Conservation (phyloP, 2,888 invertebrate species). For the Leptinotarsa tumamoca region DNA sequence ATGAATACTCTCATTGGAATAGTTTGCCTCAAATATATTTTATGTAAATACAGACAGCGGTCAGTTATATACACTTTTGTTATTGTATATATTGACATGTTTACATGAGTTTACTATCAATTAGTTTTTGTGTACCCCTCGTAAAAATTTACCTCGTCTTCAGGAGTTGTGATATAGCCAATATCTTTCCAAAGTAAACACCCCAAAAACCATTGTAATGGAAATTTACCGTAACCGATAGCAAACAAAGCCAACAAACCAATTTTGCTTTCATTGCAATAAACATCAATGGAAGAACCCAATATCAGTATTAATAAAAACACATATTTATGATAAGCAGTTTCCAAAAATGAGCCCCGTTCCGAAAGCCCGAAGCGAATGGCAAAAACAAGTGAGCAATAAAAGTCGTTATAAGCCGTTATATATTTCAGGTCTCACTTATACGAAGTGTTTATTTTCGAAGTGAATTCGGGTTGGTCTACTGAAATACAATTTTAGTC, state of each 20-base stretch:
- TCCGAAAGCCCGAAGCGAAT: conserved; percentile 41
- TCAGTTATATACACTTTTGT: no score
- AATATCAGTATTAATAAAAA: conserved; percentile 36
- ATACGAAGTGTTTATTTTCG: conserved; percentile 61
- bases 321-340: conserved; percentile 38
- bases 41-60: no score
- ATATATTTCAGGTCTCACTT: conserved; percentile 53
- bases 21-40: no score
- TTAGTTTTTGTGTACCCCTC: no score
- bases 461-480: conserved; percentile 62
- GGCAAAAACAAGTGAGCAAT: conserved; percentile 52
- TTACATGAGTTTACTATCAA: no score
- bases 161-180: no score
- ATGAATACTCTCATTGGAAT: no score
- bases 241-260: background rate
- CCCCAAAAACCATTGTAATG: background rate
- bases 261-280: conserved; percentile 20
- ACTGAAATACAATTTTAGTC: conserved; percentile 63
- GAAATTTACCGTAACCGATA: background rate
- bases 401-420: conserved; percentile 55
- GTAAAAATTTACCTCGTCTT: no score
- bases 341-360: conserved; percentile 45
- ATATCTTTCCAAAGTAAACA: no score
- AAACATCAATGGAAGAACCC: conserved; percentile 32
- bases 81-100: no score